Evolutionary conservation across 2,888 invertebrate genomes (phyloP).

Genomic region (Lysandra bellargus): DNA sequence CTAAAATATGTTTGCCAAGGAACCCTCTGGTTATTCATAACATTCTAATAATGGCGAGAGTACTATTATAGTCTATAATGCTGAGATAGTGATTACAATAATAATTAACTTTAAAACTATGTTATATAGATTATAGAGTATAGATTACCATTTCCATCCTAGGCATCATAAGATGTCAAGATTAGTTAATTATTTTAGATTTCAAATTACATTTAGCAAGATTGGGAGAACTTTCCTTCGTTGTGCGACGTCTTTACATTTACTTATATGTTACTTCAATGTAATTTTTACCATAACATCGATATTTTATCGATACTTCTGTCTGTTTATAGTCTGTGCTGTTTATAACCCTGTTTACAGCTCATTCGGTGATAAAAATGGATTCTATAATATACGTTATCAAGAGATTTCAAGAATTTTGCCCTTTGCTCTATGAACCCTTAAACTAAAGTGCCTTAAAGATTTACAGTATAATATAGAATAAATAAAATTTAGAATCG

Average conservation of each 20-base stretch:
- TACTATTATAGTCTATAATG: background rate
- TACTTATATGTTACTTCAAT: background rate
- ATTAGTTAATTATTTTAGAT: no score
- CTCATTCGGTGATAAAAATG: background rate
- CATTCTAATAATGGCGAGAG: background rate
- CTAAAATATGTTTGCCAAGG: no score
- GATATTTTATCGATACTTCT: constrained; percentile 28
- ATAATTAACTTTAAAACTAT: no score
- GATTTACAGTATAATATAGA: background rate
- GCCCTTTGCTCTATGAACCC: background rate
- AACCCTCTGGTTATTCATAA: background rate
- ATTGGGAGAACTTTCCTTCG: background rate
- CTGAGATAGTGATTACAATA: no score
- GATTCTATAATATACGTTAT: background rate
- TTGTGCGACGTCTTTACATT: background rate
- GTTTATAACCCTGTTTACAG: constrained; percentile 23
- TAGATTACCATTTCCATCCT: no score
- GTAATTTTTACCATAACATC: background rate
- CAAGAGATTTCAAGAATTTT: background rate
- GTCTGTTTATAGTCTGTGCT: constrained; percentile 6
- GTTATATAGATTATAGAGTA: no score
- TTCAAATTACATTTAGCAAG: no score
- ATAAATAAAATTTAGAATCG: no score
- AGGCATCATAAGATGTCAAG: no score
- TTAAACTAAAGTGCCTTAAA: background rate